phyloP scores from a whole-genome alignment of 1,140 invertebrate species.

The Neodiprion virginianus region DNA sequence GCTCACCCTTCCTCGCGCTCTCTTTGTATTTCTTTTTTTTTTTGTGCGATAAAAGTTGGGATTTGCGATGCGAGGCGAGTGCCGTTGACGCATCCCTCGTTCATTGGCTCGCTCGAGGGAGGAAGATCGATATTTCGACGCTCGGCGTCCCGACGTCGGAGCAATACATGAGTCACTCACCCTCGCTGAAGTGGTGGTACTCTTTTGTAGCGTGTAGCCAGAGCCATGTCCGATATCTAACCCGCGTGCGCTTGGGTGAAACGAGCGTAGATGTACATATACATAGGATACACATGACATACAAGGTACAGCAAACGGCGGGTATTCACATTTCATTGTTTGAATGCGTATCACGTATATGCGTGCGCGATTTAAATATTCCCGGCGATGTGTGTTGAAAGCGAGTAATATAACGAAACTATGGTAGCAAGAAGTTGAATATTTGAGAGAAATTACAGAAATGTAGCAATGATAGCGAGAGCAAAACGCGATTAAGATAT shows the following conservation, averaged over 20 bases:
- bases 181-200: constrained; percentile 37
- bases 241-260: background rate
- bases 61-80: background rate
- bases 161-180: constrained; percentile 60
- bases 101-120: constrained; percentile 12
- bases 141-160: constrained; percentile 51
- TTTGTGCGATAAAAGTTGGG: no score
- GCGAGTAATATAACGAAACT: no score
- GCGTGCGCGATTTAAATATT: background rate
- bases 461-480: background rate
- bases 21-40: no score
- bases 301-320: background rate
- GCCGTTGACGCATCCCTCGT: background rate
- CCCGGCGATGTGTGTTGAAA: no score
- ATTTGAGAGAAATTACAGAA: background rate
- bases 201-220: background rate
- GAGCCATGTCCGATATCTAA: background rate
- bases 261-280: background rate
- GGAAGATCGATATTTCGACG: constrained; percentile 57
- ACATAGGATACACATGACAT: background rate
- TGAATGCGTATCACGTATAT: background rate
- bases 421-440: background rate
- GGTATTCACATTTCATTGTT: background rate
- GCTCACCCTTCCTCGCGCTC: no score
- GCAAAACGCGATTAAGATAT: background rate